Base-by-base conservation (phyloP, 2,113 vertebrate species). In the Macquaria ambigua region DNA sequence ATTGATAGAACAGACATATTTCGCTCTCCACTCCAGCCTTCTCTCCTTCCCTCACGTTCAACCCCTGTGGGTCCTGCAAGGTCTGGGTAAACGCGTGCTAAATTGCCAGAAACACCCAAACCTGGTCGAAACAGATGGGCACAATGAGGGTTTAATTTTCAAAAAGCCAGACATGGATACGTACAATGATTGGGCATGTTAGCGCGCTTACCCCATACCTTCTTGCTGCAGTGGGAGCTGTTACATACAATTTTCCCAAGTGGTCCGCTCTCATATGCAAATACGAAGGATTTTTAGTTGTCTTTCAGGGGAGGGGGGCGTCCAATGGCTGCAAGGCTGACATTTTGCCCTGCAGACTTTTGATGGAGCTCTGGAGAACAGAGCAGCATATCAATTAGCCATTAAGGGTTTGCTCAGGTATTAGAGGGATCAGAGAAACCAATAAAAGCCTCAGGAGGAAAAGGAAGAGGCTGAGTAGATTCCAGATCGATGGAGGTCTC, bases 381-480 rank as follows among this genome's bases (percentile, higher is more conserved):
- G 86, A 83, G 66, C 85, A 91, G 93, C 90, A 92, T 93, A 93
- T 96, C 93, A 96, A 95, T 95, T 93, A 93, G 91, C 82, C 85
- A 92, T 94, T 92, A 93, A 90, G 85, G 93, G 89, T 94, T 94
- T 93, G 91, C 87, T 87, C 81, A 87, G 93, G 95, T 94, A 94
- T 94, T 93, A 94, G 50, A 90, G 88, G 90, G 94, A 95, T 95
- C 91, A 95, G 83, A 90, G 82, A 83, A 90, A 90, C 86, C 84
- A 89, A 92, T 93, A 92, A 88, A 83, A 90, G 84, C 85, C 92
- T 81, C 77, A 23, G 50, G 90, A 89, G 90, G 76, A 73, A 74
- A 76, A 85, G 18, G 66, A 77, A 77, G 82, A 72, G 58, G 52
- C 81, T 68, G 84, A 87, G 73, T 74, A 81, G 83, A 88, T 78